Evolutionary conservation across 2,113 vertebrate species (phyloP), one percentile per base, ranked within the genome.

Genomic region (Nothobranchius furzeri): DNA sequence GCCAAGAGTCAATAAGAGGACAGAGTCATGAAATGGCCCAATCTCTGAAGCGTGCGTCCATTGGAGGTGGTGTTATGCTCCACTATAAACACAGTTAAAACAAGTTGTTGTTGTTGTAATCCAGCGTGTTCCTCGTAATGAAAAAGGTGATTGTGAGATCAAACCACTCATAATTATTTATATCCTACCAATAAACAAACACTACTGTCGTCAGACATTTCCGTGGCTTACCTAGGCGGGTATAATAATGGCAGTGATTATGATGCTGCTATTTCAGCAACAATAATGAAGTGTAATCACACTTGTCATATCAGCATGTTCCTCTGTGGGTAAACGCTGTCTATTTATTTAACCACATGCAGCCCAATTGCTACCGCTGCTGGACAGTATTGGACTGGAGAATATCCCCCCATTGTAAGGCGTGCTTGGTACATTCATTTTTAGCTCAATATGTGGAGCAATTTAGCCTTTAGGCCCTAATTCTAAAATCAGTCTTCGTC

Each of bases 401-500:
- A 65, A 76, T 60, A 75, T 3, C 66, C 45, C 17, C 58, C 5
- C 20, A 20, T 20, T 20, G 5, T 76, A 85, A 60, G 66, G 67
- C 67, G 0, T 17, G 8, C 43, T 64, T 61, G 42, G 11, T 40
- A 59, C 77, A 77, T 81, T 87, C 68, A 69, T 79, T 87, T 85
- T 70, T 81, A 60, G 69, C 67, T 84, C 58, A 63, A 54, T 73
- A 67, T 76, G 81, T 76, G 82, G 59, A 81, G 73, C 84, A 81
- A 76, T 89, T 87, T 79, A 65, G 74, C 80, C 55, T 60, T 63
- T 57, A 77, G 53, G 49, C 70, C 57, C 57, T 81, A 85, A 90
- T 87, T 82, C 76, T 45, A 2, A 43, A 68, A 79, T n/a, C n/a
- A n/a, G n/a, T n/a, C n/a, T n/a, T n/a, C n/a, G n/a, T n/a, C n/a